These are phyloP conservation scores for Melanotus villosus DNA, from an alignment of 2,888 invertebrate species.

Conservation along the genomic window DNA sequence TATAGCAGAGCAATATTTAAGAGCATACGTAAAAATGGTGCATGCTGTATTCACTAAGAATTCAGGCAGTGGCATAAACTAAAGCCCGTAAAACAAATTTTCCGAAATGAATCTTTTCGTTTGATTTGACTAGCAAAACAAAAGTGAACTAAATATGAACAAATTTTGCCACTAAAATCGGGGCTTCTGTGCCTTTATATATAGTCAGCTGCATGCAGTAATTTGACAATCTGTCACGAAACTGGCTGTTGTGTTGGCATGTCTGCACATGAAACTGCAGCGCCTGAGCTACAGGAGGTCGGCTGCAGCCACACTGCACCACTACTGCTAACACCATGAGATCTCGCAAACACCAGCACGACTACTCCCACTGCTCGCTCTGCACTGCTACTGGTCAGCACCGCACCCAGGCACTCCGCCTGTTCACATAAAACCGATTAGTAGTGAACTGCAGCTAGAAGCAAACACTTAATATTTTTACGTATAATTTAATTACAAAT, in stretches of 20 bases:
- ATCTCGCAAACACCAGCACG: conserved; percentile 51
- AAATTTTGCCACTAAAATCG: conserved; percentile 1
- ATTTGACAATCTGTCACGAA: conserved; percentile 9
- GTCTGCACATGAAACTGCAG: conserved; percentile 50
- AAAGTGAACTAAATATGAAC: not conserved
- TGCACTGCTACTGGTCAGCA: conserved; percentile 66
- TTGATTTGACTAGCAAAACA: not conserved
- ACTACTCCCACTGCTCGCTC: conserved; percentile 63
- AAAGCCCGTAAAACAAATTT: not conserved
- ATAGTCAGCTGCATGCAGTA: conserved; percentile 14
- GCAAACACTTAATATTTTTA: conserved; percentile 38
- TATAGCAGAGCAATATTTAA: conserved; percentile 7
- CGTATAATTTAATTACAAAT: not conserved
- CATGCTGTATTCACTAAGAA: not conserved
- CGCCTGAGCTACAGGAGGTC: conserved; percentile 50
- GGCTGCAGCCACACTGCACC: conserved; percentile 54
- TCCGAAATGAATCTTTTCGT: too few species aligned
- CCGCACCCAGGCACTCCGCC: conserved; percentile 56
- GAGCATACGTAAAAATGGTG: conserved; percentile 1
- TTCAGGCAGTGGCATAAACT: not conserved
- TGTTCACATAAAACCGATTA: conserved; percentile 56
- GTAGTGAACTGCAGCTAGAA: conserved; percentile 39
- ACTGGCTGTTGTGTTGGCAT: conserved; percentile 38
- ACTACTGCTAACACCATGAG: conserved; percentile 51
- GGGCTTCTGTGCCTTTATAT: conserved; percentile 12